These are phyloP conservation scores for Drosophila leontia DNA, from an alignment of 1,140 invertebrate species.

Conservation along the genomic window DNA sequence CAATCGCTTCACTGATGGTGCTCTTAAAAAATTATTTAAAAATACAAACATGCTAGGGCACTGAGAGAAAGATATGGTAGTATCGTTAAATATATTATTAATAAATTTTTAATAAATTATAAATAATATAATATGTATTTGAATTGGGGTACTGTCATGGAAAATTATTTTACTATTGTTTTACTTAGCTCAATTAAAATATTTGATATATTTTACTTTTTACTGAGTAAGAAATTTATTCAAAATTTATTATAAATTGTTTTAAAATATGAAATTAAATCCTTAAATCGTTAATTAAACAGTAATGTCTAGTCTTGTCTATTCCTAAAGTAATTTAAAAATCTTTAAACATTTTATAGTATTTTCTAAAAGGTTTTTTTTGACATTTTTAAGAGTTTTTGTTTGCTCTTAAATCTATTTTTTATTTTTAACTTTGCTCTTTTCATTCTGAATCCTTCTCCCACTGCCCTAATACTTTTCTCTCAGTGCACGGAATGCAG, in stretches of 20 bases:
- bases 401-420: too few relatives aligned
- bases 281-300: too few relatives aligned
- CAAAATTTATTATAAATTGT: too few relatives aligned
- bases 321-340: too few relatives aligned
- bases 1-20: conserved; percentile 61
- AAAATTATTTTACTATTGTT: neutral
- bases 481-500: neutral
- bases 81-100: neutral
- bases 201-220: too few relatives aligned
- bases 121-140: neutral
- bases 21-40: conserved; percentile 21
- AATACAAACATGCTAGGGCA: conserved; percentile 24
- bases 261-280: too few relatives aligned
- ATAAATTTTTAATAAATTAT: neutral
- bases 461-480: neutral
- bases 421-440: neutral
- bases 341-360: too few relatives aligned
- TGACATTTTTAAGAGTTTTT: too few relatives aligned
- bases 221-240: too few relatives aligned
- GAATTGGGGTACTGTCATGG: neutral
- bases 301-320: too few relatives aligned
- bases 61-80: neutral
- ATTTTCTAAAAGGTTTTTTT: too few relatives aligned
- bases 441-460: neutral
- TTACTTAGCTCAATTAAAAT: neutral